A percentile compares a stretch with the other conserved stretches of the same genome.
phyloP scores from a whole-genome alignment of 2,888 invertebrate genomes.

The Thereva nobilitata region DNA sequence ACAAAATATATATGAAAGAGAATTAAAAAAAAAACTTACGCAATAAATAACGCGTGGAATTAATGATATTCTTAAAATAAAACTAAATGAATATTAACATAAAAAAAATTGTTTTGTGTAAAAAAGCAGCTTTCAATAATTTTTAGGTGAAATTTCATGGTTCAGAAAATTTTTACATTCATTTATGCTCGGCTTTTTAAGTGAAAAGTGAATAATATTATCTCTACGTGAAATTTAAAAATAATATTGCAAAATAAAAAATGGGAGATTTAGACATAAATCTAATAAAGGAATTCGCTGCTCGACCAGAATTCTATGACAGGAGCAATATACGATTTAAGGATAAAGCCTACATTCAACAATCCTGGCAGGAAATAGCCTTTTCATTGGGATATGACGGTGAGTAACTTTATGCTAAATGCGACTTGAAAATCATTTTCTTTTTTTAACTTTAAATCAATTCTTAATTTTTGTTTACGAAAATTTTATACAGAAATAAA shows the following conservation, averaged over 20 bases:
- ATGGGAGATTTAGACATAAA: constrained; percentile 57
- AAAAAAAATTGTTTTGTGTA: too few relatives aligned
- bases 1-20: too few relatives aligned
- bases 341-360: constrained; percentile 53
- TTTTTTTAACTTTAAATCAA: too few relatives aligned
- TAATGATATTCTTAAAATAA: too few relatives aligned
- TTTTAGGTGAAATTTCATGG: too few relatives aligned
- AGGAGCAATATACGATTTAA: constrained; percentile 53
- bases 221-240: constrained; percentile 31
- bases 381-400: constrained; percentile 56
- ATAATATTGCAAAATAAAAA: constrained; percentile 30
- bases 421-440: too few relatives aligned
- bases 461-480: too few relatives aligned
- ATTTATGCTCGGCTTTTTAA: not conserved
- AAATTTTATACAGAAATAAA: too few relatives aligned
- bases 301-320: constrained; percentile 56
- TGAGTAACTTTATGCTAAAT: constrained; percentile 42
- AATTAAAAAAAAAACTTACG: not conserved
- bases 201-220: constrained; percentile 49
- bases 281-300: constrained; percentile 52
- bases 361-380: constrained; percentile 55
- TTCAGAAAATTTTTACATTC: not conserved
- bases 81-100: too few relatives aligned
- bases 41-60: too few relatives aligned
- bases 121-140: too few relatives aligned